Evolutionary conservation across 2,113 vertebrate genomes (phyloP), one percentile per base, ranked within the genome.

Genomic region (Hippocampus comes): DNA sequence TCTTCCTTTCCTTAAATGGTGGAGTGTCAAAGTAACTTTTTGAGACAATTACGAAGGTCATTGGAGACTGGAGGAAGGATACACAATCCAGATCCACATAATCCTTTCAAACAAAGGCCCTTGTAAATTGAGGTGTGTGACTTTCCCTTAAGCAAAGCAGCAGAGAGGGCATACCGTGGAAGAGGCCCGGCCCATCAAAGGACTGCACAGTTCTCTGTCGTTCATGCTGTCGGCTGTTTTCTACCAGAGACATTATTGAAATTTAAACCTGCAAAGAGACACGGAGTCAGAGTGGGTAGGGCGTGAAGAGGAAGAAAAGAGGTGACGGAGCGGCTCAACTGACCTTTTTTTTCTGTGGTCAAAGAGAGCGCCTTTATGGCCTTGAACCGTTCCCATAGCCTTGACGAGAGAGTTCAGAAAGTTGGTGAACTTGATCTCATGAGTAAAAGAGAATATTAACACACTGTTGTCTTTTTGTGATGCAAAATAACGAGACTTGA

Each of bases 301-400:
- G 48, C 51, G 42, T 6, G 12, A 55, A 67, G 41, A 71, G 46
- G n/a, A 20, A 53, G 66, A 65, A 67, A 85, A 86, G 7, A 83
- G 78, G 85, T 74, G 76, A 90, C 82, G 34, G 27, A 81, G 78
- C 82, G 82, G 77, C 82, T 89, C 76, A 80, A 84, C 80, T 88
- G 79, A 86, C 76, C 71, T 78, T 78, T 67, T 8, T 63, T 63
- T 6, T 51, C 63, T 76, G 43, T 63, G 14, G 69, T 78, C 51
- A 90, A 85, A 90, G 89, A 90, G 85, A 75, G 34, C 65, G 80
- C 91, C 90, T 93, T 92, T 86, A 91, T 91, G 78, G 34, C 60
- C 17, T 67, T 23, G 15, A 74, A 34, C 72, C 70, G 77, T 89
- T 91, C 89, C 90, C 86, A 88, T 80, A 88, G 82, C 78, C 74